These are phyloP conservation scores for Thamnophis sirtalis DNA, from an alignment of 2,113 vertebrate genomes.

Conservation along the genomic window DNA sequence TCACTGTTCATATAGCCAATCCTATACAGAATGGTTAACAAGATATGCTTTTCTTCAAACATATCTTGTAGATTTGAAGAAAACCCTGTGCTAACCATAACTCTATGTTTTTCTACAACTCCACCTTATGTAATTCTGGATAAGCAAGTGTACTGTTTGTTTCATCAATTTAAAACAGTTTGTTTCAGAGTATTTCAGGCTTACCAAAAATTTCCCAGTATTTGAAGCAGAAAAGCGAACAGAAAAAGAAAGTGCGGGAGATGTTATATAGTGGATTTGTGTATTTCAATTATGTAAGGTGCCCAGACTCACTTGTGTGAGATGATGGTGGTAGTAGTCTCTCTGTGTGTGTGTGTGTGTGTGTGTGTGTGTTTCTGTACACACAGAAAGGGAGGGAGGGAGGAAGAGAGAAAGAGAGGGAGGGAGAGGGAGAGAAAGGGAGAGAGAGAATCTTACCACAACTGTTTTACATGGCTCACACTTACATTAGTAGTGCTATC, in stretches of 20 bases:
- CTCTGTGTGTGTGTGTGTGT: too few species aligned
- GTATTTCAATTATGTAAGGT: background rate
- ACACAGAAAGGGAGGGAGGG: too few species aligned
- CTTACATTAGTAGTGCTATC: background rate
- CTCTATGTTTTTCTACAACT: background rate
- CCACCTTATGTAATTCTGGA: background rate
- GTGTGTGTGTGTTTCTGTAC: too few species aligned
- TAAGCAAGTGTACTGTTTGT: background rate
- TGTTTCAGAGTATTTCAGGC: background rate
- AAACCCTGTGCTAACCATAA: background rate
- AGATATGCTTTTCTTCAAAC: background rate
- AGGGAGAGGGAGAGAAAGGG: too few species aligned
- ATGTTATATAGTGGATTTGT: background rate
- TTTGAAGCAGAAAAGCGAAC: background rate
- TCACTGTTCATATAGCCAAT: background rate
- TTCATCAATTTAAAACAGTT: background rate
- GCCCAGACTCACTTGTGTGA: background rate
- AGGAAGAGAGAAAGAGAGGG: too few species aligned
- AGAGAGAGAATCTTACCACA: background rate
- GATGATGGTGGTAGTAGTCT: background rate
- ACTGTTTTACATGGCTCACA: background rate
- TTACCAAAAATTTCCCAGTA: background rate
- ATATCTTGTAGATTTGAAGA: background rate
- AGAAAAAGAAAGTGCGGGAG: background rate
- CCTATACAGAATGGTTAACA: background rate